Evolutionary conservation across 2,888 invertebrate genomes (phyloP), one percentile per base, ranked within the genome.

Genomic region (Rapana venosa): DNA sequence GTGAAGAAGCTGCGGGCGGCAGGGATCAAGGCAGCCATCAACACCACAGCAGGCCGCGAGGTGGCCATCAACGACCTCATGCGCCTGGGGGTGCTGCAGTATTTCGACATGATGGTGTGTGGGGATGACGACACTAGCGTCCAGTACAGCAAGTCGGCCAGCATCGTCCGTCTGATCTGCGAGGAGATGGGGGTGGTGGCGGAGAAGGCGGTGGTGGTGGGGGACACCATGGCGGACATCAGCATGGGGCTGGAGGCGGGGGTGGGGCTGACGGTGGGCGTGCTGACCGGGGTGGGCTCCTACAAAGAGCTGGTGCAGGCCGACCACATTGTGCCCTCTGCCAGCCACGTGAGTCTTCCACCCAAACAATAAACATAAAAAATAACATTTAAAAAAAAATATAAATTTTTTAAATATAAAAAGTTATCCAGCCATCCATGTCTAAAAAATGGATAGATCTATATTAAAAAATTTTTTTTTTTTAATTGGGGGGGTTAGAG

Each of bases 41-140:
- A 96, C 92, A 96, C 96, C 0, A 94, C 96, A 20, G 96, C 96
- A 91, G 93, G 92, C 70, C 91, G 96, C 15, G 93, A 93, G 56
- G 92, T 92, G 15, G 93, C 94, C 0, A 90, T 94, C 74, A 86
- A 92, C n/a, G 94, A 94, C 88, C 92, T 95, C 84, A 91, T 92
- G 81, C 90, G 91, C 11, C 86, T 95, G 13, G 94, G 93, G 11
- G 91, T 95, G 26, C 91, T 93, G 74, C 92, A 95, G 87, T 94
- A 94, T 92, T 93, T 96, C 0, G 96, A 96, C 92, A 94, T 96
- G 92, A 93, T 96, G 90, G 96, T 96, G 6, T 96, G 96, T 93
- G 96, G 96, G 0, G 96, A 97, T 92, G 96, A 97, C 90, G 93
- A 95, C 88, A 95, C 96, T 1, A 94, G 95, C 91, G 96, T 96